These are phyloP conservation scores for Metellina segmentata DNA, from an alignment of 2,888 invertebrate species.

Conservation along the genomic window DNA sequence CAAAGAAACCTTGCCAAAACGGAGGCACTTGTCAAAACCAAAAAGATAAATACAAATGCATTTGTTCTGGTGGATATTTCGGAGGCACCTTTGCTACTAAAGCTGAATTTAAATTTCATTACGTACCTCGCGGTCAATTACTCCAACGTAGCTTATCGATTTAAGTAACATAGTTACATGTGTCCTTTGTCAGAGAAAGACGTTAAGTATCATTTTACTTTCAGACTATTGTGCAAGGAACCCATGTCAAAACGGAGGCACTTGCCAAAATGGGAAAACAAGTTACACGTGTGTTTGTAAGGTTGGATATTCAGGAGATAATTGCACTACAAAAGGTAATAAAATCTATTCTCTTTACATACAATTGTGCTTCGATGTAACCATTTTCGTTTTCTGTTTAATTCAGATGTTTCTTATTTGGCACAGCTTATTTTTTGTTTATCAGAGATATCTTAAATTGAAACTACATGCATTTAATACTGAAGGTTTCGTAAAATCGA, in stretches of 20 bases:
- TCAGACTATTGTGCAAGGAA: neutral
- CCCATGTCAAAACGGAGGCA: constrained; percentile 22
- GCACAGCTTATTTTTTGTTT: too few species aligned
- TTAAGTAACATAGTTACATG: too few species aligned
- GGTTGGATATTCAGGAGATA: neutral
- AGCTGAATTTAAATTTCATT: neutral
- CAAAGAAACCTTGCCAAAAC: neutral
- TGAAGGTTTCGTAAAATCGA: too few species aligned
- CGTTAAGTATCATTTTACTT: neutral
- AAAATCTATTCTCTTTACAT: too few species aligned
- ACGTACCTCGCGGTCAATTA: too few species aligned
- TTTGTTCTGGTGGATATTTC: neutral
- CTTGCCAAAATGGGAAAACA: neutral
- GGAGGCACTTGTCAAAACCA: neutral
- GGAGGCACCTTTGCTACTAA: neutral
- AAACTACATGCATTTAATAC: too few species aligned
- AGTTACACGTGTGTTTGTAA: neutral
- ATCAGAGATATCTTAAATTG: too few species aligned
- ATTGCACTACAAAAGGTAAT: neutral
- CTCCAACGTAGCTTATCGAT: too few species aligned
- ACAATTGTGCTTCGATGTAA: too few species aligned
- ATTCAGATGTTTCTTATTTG: too few species aligned
- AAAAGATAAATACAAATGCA: neutral
- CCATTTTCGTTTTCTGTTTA: too few species aligned
- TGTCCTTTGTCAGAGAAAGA: too few species aligned